Evolutionary conservation across 2,888 invertebrate genomes (phyloP), one percentile per base, ranked within the genome.

Genomic region (Pandemis cinnamomeana): DNA sequence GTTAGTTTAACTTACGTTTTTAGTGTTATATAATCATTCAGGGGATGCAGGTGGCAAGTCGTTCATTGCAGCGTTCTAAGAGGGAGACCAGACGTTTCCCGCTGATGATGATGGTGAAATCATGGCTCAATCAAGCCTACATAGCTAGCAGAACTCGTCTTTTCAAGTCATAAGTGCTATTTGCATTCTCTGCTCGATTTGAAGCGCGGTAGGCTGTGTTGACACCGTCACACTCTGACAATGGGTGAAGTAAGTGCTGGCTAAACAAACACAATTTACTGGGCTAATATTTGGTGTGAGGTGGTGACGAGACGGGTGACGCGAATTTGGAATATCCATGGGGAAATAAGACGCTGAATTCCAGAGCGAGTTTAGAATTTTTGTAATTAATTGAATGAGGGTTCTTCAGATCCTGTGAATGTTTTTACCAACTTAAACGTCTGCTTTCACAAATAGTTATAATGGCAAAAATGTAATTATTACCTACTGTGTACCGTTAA

Each of bases 221-320:
- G 69, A 69, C 51, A 66, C 67, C 72, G 75, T 70, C 75, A 72
- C 75, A 72, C 70, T 67, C 72, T 61, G 70, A 64, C 72, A 69
- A 67, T 67, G 58, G 60, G 68, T 46, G 61, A 66, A 69, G 68
- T 67, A 60, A 71, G 66, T 60, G 66, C 36, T 62, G 55, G 61
- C 72, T 61, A 63, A 72, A 67, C 60, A 67, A 71, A 71, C 55
- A 63, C 60, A 71, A 63, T 71, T 71, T 66, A 55, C 63, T 71
- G 7, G 53, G 11, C 63, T 62, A 69, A 69, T 69, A 69, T 69
- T 69, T 48, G 69, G 69, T 62, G 61, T 48, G 60, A 61, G 44
- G 61, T 61, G 15, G 42, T 55, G 42, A 51, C 51, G 64, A 48
- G 20, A 42, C 27, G 53, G 48, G 48, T 53, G 53, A 48, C 27